Evolutionary conservation across 2,797 vertebrate genomes (phyloP).

Genomic region (Decapterus maruadsi): DNA sequence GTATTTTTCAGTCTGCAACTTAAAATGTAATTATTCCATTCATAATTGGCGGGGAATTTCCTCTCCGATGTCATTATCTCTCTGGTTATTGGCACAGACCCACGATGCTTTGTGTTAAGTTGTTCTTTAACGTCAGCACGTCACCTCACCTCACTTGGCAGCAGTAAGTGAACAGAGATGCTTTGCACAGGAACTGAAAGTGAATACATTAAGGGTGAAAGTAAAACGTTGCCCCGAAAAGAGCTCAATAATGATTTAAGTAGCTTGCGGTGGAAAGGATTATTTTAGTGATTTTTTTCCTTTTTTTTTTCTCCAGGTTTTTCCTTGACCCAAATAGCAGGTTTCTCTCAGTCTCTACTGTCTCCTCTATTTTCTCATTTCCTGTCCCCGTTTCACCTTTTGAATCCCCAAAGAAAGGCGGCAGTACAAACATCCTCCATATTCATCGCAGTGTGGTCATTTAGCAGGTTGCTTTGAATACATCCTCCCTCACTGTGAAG

Average conservation of each 20-base stretch:
- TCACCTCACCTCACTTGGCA: constrained; percentile 71
- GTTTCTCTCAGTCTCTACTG: constrained; percentile 18
- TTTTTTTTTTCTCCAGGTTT: constrained; percentile 10
- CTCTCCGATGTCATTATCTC: constrained; percentile 74
- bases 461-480: constrained; percentile 48
- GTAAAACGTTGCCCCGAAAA: constrained; percentile 57
- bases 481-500: constrained; percentile 32
- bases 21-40: constrained; percentile 71
- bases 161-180: constrained; percentile 49
- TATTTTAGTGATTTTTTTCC: constrained; percentile 55
- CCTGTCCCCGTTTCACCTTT: constrained; percentile 30
- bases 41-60: constrained; percentile 66
- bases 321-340: constrained; percentile 68
- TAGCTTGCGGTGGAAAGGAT: constrained; percentile 58
- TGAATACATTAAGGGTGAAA: constrained; percentile 69
- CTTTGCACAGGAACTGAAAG: constrained; percentile 63
- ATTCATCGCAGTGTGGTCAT: constrained; percentile 53
- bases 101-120: constrained; percentile 56
- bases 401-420: constrained; percentile 52
- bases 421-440: constrained; percentile 44
- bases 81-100: constrained; percentile 60
- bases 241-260: constrained; percentile 69
- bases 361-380: constrained; percentile 23
- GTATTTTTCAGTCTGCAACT: constrained; percentile 52
- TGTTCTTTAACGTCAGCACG: constrained; percentile 63